Base-by-base conservation (phyloP, 2,113 vertebrate species). In the Solenodon paradoxus region DNA sequence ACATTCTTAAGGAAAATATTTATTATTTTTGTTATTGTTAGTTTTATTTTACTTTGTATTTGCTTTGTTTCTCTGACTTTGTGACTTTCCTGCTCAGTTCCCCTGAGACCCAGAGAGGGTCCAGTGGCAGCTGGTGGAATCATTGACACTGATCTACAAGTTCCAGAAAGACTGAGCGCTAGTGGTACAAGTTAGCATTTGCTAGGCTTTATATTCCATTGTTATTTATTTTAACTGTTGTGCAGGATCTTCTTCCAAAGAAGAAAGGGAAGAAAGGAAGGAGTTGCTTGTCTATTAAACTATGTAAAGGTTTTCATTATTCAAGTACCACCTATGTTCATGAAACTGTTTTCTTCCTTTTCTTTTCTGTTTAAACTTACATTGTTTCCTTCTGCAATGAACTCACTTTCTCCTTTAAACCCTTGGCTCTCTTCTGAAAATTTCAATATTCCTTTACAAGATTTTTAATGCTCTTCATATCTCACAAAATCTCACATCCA, bases 331-430 rank as follows among this genome's bases (percentile, higher is more conserved):
- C 47, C 19, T 78, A 40, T 2, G 53, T 55, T 78, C 61, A 42
- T 32, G 35, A 24, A 80, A 75, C 1, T 51, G 63, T 42, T 81
- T 90, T 88, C 30, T 92, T 86, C 47, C 59, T 4, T 30, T 30
- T 89, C 55, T 85, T 38, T 71, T 69, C 45, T 74, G 26, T 90
- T 78, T 87, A 55, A 79, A 89, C 72, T 82, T 93, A 92, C 93
- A 90, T 6, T 19, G 2, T 81, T 90, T 96, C 49, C 38, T 71
- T 84, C 17, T 69, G 26, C 15, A 35, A 1, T 16, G 28, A 72
- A 55, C 22, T 69, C 24, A 45, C 30, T 59, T 86, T 94, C 35
- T 74, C 10, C 26, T 84, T 28, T 72, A 47, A 0, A 81, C 38
- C 24, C n/a, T n/a, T 88, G 96, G 40, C 71, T 72, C 38, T 71